Evolutionary conservation across 2,113 vertebrate genomes (phyloP).

Genomic region (Geococcyx californianus): DNA sequence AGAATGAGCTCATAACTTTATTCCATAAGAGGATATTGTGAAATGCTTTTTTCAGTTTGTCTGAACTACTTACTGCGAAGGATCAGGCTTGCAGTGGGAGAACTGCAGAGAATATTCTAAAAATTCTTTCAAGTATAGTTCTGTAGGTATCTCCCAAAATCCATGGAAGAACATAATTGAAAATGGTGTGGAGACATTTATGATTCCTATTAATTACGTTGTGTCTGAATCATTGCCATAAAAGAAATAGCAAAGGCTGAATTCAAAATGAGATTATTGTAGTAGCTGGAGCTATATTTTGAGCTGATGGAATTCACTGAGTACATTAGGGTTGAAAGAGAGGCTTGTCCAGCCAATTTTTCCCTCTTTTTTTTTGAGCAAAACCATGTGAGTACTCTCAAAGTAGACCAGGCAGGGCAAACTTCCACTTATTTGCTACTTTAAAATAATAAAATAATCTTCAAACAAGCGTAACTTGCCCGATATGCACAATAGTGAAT

Average conservation of each 20-base stretch:
- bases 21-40: background rate
- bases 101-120: background rate
- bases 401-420: background rate
- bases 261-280: background rate
- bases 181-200: background rate
- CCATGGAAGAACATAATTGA: background rate
- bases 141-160: background rate
- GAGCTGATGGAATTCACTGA: background rate
- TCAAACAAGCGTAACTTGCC: background rate
- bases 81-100: background rate
- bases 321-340: background rate
- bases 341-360: background rate
- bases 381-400: background rate
- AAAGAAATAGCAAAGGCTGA: background rate
- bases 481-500: rapidly evolving
- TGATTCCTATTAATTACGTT: background rate
- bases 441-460: background rate
- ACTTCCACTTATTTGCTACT: background rate
- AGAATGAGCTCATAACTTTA: background rate
- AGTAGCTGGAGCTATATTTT: background rate
- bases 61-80: background rate
- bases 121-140: background rate
- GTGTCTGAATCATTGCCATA: background rate
- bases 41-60: background rate
- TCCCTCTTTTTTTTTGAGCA: background rate